Conservation (phyloP, 2,888 invertebrate species). For the Agrochola lota region DNA sequence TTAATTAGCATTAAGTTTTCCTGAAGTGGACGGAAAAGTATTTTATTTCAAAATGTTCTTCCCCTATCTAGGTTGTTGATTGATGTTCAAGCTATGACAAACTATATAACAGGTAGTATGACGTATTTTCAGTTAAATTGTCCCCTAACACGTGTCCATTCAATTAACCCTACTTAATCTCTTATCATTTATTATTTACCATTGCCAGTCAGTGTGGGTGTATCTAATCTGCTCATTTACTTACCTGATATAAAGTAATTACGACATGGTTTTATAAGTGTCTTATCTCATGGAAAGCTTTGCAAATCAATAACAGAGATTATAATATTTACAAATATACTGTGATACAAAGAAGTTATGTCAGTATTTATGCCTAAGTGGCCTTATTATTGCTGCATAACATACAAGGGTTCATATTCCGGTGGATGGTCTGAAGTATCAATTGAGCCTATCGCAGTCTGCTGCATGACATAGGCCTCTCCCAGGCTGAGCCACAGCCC, state of each 20-base stretch:
- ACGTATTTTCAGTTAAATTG: not conserved
- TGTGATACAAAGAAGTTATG: not conserved
- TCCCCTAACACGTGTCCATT: slow-evolving; percentile 18
- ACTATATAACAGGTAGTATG: not conserved
- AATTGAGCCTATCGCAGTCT: no score
- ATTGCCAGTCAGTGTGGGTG: slow-evolving; percentile 24
- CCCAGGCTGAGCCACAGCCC: no score
- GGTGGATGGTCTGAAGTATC: not conserved
- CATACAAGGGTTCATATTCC: not conserved
- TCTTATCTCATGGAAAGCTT: slow-evolving; percentile 33
- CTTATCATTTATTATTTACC: slow-evolving; percentile 35
- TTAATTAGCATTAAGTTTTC: slow-evolving; percentile 5
- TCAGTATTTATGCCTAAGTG: not conserved
- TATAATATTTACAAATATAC: not conserved
- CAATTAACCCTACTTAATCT: slow-evolving; percentile 46
- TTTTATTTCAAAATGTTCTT: slow-evolving; percentile 1
- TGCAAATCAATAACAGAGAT: slow-evolving; percentile 24
- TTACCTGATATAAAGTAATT: slow-evolving; percentile 15
- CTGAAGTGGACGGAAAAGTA: slow-evolving; percentile 9
- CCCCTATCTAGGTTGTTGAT: not conserved
- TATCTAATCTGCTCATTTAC: slow-evolving; percentile 43
- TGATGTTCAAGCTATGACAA: not conserved
- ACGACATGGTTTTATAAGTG: slow-evolving; percentile 1
- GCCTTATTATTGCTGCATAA: not conserved
- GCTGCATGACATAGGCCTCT: no score